These are phyloP conservation scores for Hiodon alosoides DNA, from an alignment of 2,113 vertebrate species.

Conservation along the genomic window DNA sequence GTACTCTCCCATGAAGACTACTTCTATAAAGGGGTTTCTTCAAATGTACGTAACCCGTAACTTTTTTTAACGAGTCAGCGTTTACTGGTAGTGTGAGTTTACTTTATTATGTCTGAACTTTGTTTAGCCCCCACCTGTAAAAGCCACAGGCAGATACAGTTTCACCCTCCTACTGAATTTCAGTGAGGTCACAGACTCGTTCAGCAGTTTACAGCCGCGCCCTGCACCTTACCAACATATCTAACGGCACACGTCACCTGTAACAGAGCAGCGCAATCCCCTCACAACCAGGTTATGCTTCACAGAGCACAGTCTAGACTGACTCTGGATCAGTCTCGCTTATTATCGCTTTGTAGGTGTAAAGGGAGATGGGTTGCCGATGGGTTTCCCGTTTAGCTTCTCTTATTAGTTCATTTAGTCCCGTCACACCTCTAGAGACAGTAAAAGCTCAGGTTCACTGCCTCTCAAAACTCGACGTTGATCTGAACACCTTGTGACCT, in stretches of 20 bases:
- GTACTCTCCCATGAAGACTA: too few species aligned
- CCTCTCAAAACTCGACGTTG: too few species aligned
- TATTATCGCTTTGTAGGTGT: too few species aligned
- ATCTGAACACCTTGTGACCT: too few species aligned
- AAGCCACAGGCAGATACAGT: constrained; percentile 1
- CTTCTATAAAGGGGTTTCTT: too few species aligned
- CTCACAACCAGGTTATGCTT: neutral
- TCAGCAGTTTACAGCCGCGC: neutral
- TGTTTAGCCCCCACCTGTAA: neutral
- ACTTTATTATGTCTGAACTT: neutral
- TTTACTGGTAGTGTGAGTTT: neutral
- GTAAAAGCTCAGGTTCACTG: neutral
- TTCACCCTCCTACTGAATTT: neutral
- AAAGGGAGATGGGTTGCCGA: too few species aligned
- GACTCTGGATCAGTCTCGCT: neutral
- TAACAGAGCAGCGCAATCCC: neutral
- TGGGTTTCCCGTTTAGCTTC: too few species aligned
- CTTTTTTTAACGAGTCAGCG: neutral
- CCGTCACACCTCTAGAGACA: neutral
- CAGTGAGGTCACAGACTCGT: neutral
- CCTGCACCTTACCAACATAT: neutral
- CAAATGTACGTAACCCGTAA: too few species aligned
- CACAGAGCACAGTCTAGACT: neutral
- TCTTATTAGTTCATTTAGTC: too few species aligned
- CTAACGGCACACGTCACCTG: neutral